These are phyloP conservation scores for Lomographa bimaculata DNA, from an alignment of 2,888 invertebrate species.

Conservation along the genomic window DNA sequence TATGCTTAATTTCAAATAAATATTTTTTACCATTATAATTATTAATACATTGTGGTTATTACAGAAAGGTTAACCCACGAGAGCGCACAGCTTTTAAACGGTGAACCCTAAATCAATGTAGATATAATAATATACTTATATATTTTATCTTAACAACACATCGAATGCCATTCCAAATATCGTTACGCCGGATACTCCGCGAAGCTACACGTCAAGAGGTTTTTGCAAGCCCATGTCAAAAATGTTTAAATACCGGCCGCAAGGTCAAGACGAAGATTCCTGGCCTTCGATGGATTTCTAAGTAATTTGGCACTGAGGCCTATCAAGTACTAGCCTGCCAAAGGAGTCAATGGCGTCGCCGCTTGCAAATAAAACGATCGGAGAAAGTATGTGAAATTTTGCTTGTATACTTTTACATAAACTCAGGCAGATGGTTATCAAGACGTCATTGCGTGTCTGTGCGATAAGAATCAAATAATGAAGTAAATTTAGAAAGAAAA, in stretches of 20 bases:
- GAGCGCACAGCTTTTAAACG: no score
- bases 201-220: constrained; percentile 14
- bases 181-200: constrained; percentile 2
- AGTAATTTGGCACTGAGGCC: constrained; percentile 29
- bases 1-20: no score
- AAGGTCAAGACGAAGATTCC: constrained; percentile 40
- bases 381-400: constrained; percentile 73
- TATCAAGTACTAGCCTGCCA: constrained; percentile 10
- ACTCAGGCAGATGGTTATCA: no score
- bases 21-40: no score
- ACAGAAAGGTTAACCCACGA: no score
- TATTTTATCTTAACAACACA: constrained; percentile 7
- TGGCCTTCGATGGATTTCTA: constrained; percentile 37
- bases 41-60: no score
- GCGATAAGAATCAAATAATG: no score
- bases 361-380: constrained; percentile 51
- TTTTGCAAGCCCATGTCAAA: constrained; percentile 38
- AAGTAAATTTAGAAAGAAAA: no score
- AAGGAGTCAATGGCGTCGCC: constrained; percentile 38
- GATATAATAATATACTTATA: no score
- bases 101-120: constrained; percentile 10
- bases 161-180: constrained; percentile 10
- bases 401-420: constrained; percentile 24
- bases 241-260: constrained; percentile 41
- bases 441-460: no score